Base-by-base conservation (phyloP, 2,888 invertebrate genomes). In the Amphipoea oculea region DNA sequence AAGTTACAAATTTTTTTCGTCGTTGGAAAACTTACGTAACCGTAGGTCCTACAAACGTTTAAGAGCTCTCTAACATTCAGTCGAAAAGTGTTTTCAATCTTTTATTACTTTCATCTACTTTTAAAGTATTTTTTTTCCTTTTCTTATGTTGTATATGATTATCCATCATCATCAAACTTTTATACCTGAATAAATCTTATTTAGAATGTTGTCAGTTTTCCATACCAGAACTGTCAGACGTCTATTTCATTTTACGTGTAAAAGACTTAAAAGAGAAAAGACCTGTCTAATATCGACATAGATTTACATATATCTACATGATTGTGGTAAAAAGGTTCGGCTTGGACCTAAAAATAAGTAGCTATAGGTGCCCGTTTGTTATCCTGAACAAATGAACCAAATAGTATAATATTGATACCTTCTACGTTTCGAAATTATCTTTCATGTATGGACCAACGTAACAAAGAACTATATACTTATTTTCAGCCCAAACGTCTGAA, bases 1-100 rank as follows among this genome's bases (percentile, higher is more conserved):
- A 91, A 90, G 89, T 92, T 92, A 89, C 90, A 90, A 92, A 92
- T 91, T 92, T 82, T 82, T 88, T 90, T 90, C 88, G 88, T 82
- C 84, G 86, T 86, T 87, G 84, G 78, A 82, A 89, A 92, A 92
- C 90, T 92, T 91, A 88, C 87, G 76, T 81, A 88, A 86, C 89
- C 85, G 86, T 81, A 75, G 86, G 83, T 88, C 88, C 84, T 90
- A 86, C 87, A 88, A 90, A 91, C 88, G 88, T 90, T 90, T 89
- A 86, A 91, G 90, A 92, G 89, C 88, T 87, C 91, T 91, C 82
- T 82, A 80, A 90, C 87, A 89, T 84, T 88, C 84, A 86, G 82
- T 82, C 79, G 86, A 86, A 86, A 87, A 88, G 81, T 87, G 80
- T 91, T 90, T 91, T 89, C 90, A 90, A 90, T 89, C 78, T 91